Evolutionary conservation across 2,113 vertebrate genomes (phyloP).

Genomic region (Orcinus orca): DNA sequence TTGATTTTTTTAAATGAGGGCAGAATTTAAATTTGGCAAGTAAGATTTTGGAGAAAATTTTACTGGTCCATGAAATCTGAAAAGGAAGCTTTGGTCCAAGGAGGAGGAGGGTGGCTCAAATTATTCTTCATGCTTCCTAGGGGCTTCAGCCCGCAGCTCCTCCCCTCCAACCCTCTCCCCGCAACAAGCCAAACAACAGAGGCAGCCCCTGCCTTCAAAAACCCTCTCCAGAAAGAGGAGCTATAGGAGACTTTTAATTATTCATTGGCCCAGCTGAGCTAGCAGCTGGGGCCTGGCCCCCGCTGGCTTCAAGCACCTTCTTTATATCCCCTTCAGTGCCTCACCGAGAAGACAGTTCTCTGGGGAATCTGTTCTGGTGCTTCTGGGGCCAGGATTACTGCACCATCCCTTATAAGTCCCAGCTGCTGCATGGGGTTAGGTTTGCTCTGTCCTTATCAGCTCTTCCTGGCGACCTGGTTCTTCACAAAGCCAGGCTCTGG

Average conservation of each 20-base stretch:
- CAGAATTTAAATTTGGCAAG: neutral
- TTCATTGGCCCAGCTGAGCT: constrained; percentile 73
- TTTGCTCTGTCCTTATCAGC: neutral
- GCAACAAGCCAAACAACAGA: constrained; percentile 35
- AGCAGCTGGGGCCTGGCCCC: constrained; percentile 64
- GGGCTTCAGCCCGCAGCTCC: neutral
- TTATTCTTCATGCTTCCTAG: neutral
- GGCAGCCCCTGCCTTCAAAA: constrained; percentile 69
- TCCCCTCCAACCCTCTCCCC: constrained; percentile 3
- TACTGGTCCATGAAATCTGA: neutral
- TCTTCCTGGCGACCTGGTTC: neutral
- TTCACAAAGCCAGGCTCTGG: neutral
- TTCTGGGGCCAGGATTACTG: neutral
- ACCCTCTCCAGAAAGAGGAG: constrained; percentile 62
- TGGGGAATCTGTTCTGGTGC: neutral
- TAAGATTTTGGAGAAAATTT: neutral
- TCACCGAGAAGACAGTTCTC: neutral
- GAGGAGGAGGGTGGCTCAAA: neutral
- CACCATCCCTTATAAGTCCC: neutral
- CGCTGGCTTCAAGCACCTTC: neutral
- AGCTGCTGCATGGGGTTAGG: neutral
- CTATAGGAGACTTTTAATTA: constrained; percentile 70
- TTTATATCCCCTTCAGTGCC: constrained; percentile 70
- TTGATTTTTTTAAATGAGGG: neutral
- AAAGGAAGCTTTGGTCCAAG: neutral